A percentile compares a stretch with the other conserved stretches of the same genome.
phyloP scores from a whole-genome alignment of 2,797 vertebrate genomes.

The Poecilia velifera region DNA sequence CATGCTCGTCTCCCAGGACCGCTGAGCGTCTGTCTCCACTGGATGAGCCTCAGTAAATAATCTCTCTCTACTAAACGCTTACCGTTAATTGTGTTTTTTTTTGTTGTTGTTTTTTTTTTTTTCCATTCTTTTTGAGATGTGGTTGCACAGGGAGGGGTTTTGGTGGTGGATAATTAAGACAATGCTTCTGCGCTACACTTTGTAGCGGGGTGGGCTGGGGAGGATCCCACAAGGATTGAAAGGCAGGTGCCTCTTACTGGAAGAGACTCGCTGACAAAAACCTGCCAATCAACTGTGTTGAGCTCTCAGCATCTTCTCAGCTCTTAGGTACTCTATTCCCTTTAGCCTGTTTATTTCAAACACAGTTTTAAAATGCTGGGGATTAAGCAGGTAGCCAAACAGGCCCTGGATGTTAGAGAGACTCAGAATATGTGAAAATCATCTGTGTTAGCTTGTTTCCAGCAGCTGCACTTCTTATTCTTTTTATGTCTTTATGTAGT shows the following conservation, averaged over 20 bases:
- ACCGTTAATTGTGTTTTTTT: constrained; percentile 83
- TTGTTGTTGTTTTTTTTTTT: not conserved
- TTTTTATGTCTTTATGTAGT: constrained; percentile 51
- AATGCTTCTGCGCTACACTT: constrained; percentile 75
- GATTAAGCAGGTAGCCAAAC: constrained; percentile 82
- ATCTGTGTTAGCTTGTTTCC: constrained; percentile 60
- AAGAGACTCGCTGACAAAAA: constrained; percentile 76
- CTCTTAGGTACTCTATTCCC: constrained; percentile 75
- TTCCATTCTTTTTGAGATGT: constrained; percentile 56
- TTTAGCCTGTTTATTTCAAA: constrained; percentile 82
- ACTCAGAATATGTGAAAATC: constrained; percentile 68
- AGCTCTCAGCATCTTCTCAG: constrained; percentile 75
- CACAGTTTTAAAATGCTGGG: constrained; percentile 78
- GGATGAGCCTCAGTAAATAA: constrained; percentile 82
- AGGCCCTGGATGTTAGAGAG: constrained; percentile 74
- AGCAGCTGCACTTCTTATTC: constrained; percentile 47
- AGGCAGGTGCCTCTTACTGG: constrained; percentile 82
- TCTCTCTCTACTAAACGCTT: constrained; percentile 78
- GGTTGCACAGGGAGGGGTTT: constrained; percentile 32
- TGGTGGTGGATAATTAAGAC: constrained; percentile 80
- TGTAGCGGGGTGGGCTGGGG: constrained; percentile 40
- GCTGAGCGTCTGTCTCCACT: constrained; percentile 72
- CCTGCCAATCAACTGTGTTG: constrained; percentile 81
- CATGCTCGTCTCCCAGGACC: constrained; percentile 77
- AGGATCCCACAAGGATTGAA: constrained; percentile 73